phyloP scores from a whole-genome alignment of 1,140 invertebrate genomes.

The Drosophila sturtevanti region DNA sequence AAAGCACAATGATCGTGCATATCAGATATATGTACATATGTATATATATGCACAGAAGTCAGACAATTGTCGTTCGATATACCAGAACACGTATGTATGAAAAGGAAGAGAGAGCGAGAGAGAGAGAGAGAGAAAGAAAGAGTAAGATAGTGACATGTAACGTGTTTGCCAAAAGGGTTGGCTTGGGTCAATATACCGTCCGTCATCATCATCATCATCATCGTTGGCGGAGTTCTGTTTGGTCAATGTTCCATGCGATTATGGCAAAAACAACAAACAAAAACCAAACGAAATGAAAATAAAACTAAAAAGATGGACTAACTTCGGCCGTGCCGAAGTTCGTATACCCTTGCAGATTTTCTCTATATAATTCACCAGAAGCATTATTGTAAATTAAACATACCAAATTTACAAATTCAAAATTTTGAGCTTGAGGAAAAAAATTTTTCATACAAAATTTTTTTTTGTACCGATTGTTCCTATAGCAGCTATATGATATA shows the following conservation, averaged over 20 bases:
- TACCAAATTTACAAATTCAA: too few species aligned
- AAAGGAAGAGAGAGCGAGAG: not conserved
- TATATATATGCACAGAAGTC: conserved; percentile 18
- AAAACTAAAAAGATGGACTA: too few species aligned
- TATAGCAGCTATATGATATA: too few species aligned
- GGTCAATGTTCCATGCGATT: conserved; percentile 6
- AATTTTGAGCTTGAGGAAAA: too few species aligned
- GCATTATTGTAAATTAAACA: too few species aligned
- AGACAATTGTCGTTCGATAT: conserved; percentile 12
- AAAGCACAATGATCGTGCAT: conserved; percentile 41
- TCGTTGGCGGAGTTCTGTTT: not conserved
- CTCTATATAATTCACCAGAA: too few species aligned
- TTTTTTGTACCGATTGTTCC: too few species aligned
- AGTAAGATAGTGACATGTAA: not conserved
- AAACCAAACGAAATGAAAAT: not conserved
- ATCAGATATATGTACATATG: conserved; percentile 38
- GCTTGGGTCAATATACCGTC: conserved; percentile 46
- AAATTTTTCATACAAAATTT: too few species aligned
- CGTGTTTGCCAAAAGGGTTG: conserved; percentile 51
- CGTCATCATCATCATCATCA: not conserved
- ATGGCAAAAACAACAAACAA: not conserved
- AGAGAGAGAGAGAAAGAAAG: too few species aligned
- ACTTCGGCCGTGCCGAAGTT: too few species aligned
- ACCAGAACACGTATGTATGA: not conserved
- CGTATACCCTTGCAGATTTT: too few species aligned